Evolutionary conservation across 2,797 vertebrate genomes (phyloP), one percentile per base, ranked within the genome.

Genomic region (Cryptoprocta ferox): DNA sequence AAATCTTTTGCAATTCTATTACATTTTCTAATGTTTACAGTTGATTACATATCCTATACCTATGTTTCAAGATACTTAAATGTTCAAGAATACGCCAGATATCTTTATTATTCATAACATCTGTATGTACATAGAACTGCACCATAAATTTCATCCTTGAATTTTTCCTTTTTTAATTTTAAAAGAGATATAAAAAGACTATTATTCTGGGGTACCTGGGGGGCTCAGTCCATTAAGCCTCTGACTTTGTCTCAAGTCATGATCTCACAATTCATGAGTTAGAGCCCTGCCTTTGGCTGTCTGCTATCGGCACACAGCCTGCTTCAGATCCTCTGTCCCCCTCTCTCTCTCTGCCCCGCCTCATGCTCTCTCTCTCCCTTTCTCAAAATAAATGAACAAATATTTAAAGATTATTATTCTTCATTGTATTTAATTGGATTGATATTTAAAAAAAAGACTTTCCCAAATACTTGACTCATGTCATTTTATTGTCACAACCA

Each of bases 1-100:
- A 95, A 94, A 83, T 48, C 37, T 97, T 98, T 95, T 89, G 50
- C 37, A 97, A 26, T 94, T 91, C 80, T 91, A 63, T 75, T 98
- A 53, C 81, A 90, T 97, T 96, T 91, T 94, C 76, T 88, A 81
- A 76, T 88, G 56, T 97, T 93, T 82, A 80, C 4, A 76, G 12
- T 0, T 90, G 24, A 53, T 53, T 82, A 39, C 13, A 85, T 70
- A 71, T 68, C 3, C 8, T 6, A 42, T 16, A 18, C 70, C 42
- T 53, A 6, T 71, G 1, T 76, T 81, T 97, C 16, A 65, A 94
- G 45, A 39, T 53, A 89, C 45, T 63, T 35, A 89, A 90, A 1
- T 30, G 45, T 82, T 10, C 0, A 37, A 95, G 3, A 90, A 45
- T 59, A 80, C 56, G 48, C 28, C 3, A 75, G 24, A 15, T 76